Conservation (phyloP, 1,140 invertebrate genomes). For the Cydia strobilella region DNA sequence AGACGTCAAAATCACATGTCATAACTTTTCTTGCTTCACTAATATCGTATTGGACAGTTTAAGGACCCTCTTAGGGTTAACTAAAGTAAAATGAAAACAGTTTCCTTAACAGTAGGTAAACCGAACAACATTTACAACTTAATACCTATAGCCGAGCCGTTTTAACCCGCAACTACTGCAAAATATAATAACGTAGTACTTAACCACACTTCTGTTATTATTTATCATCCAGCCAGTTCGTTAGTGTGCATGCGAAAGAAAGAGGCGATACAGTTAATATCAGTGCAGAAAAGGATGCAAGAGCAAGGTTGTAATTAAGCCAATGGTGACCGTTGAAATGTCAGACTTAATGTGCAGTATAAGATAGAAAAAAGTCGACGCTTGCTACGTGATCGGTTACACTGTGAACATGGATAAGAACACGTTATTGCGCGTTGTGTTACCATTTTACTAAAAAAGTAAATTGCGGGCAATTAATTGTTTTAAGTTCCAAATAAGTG, state of each 20-base stretch:
- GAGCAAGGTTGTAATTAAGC: slow-evolving; percentile 51
- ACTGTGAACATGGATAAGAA: slow-evolving; percentile 1
- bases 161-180: slow-evolving; percentile 6
- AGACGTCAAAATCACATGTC: no score
- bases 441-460: slow-evolving; percentile 3
- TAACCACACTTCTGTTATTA: slow-evolving; percentile 36
- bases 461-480: neutral
- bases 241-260: slow-evolving; percentile 36
- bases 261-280: slow-evolving; percentile 33
- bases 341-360: slow-evolving; percentile 58
- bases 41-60: neutral
- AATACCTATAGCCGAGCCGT: neutral
- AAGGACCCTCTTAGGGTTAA: neutral
- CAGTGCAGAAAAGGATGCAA: slow-evolving; percentile 32
- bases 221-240: slow-evolving; percentile 39
- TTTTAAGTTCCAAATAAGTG: neutral
- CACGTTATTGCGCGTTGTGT: neutral
- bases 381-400: slow-evolving; percentile 35
- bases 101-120: slow-evolving; percentile 20
- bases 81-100: neutral
- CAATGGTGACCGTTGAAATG: slow-evolving; percentile 62
- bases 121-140: slow-evolving; percentile 1
- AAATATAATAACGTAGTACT: slow-evolving; percentile 22
- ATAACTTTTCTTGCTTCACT: neutral
- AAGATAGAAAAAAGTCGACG: slow-evolving; percentile 45